Evolutionary conservation across 2,113 vertebrate genomes (phyloP), one percentile per base, ranked within the genome.

Genomic region (Odocoileus virginianus): DNA sequence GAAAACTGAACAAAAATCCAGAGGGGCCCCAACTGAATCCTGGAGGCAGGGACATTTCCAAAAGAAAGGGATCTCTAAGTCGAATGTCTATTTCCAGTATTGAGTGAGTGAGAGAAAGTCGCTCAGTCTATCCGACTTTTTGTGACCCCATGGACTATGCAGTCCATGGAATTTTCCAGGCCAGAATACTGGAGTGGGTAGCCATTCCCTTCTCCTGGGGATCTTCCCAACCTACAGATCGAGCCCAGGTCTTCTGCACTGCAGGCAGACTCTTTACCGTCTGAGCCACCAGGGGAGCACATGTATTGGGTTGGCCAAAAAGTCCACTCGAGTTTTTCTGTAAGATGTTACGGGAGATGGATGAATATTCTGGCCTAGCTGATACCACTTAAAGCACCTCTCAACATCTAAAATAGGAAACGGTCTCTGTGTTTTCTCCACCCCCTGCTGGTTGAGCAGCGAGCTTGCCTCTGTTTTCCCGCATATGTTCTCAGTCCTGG

Each of bases 371-470:
- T 27, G 40, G 40, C 40, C 36, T 14, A 12, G 40, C 11, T 3
- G 0, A 74, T 43, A 76, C 36, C 14, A 14, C 10, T 10, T 12
- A 61, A 82, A 12, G 1, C 6, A 9, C 57, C 43, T 89, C 47
- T 43, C 83, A 27, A 8, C 7, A 43, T 50, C 30, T 33, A 3
- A 54, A 52, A 17, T 27, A 33, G 28, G 28, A 55, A n/a, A 28
- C 8, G 3, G 16, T n/a, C 12, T 2, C n/a, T 6, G 5, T 8
- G 14, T 12, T 28, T 10, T 6, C 47, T 50, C 13, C 6, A 61
- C 15, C 4, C 3, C 5, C 9, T 5, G 64, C 47, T n/a, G 1
- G 3, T 2, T 0, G n/a, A 23, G 2, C 43, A 78, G 84, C 30
- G 40, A 40, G 40, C 10, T 13, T 27, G 23, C 17, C 12, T n/a